Conservation (phyloP, 2,113 vertebrate species). For the Sorex fumeus region DNA sequence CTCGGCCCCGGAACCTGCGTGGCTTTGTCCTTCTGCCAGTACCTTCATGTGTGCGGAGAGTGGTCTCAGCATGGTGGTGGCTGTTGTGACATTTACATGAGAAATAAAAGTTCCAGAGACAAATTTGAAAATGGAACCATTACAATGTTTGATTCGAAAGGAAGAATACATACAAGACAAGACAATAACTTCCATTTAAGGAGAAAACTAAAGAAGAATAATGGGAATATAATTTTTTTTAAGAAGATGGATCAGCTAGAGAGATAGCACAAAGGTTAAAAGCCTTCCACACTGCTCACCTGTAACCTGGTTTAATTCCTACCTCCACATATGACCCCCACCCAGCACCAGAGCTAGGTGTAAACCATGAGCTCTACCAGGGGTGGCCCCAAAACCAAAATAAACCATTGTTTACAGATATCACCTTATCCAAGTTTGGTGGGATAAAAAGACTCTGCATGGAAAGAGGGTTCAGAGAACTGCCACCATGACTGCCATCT, state of each 20-base stretch:
- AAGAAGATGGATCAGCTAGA: too few species aligned
- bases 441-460: background rate
- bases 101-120: background rate
- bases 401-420: background rate
- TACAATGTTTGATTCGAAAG: background rate
- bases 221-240: background rate
- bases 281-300: too few species aligned
- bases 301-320: too few species aligned
- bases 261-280: too few species aligned
- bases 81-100: constrained; percentile 23
- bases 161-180: constrained; percentile 27
- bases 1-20: too few species aligned
- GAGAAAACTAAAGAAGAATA: background rate
- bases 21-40: too few species aligned
- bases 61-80: too few species aligned
- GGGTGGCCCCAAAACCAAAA: too few species aligned
- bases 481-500: background rate
- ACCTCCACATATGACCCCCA: too few species aligned
- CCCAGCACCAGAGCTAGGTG: too few species aligned
- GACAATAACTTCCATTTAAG: background rate
- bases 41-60: too few species aligned
- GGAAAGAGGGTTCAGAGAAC: background rate
- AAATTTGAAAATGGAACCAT: constrained; percentile 3
- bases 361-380: too few species aligned
- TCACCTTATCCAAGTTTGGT: background rate